Percentiles rank a stretch among this genome's conserved stretches.
Conservation (phyloP, 1,140 invertebrate species). For the Forficula auricularia region DNA sequence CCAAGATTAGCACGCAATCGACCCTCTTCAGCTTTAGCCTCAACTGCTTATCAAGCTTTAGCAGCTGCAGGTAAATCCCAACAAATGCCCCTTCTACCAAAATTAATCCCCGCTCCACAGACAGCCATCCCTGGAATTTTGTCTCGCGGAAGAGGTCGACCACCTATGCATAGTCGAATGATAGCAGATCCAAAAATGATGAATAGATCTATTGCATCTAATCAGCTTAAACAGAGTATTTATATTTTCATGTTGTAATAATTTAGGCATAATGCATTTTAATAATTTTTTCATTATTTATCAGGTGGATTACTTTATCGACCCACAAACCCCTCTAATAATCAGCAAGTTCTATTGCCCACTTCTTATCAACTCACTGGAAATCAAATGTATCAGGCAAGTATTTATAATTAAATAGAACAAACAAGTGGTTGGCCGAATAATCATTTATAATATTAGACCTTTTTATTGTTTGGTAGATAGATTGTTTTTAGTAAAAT, state of each 20-base stretch:
- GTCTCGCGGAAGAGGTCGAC: conserved; percentile 23
- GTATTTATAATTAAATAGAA: conserved; percentile 5
- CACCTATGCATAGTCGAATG: conserved; percentile 14
- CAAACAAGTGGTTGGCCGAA: background rate
- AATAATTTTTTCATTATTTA: no score
- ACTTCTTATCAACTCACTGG: conserved; percentile 37
- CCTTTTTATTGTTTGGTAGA: no score
- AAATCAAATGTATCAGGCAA: conserved; percentile 41
- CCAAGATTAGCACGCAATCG: conserved; percentile 45
- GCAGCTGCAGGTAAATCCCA: conserved; percentile 26
- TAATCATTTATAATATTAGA: background rate
- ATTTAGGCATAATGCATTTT: no score
- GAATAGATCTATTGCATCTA: no score
- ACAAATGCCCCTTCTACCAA: conserved; percentile 33
- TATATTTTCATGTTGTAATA: no score
- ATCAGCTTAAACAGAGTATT: no score
- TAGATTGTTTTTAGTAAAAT: no score
- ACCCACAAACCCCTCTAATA: conserved; percentile 29
- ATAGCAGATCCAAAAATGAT: no score
- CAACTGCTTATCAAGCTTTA: conserved; percentile 21
- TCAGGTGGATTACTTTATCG: conserved; percentile 32
- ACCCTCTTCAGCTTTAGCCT: conserved; percentile 15
- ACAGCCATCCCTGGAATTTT: conserved; percentile 23
- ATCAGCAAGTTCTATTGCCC: conserved; percentile 32
- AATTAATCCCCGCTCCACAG: conserved; percentile 27